Conservation (phyloP, 1,140 invertebrate species). For the Drosophila athabasca region DNA sequence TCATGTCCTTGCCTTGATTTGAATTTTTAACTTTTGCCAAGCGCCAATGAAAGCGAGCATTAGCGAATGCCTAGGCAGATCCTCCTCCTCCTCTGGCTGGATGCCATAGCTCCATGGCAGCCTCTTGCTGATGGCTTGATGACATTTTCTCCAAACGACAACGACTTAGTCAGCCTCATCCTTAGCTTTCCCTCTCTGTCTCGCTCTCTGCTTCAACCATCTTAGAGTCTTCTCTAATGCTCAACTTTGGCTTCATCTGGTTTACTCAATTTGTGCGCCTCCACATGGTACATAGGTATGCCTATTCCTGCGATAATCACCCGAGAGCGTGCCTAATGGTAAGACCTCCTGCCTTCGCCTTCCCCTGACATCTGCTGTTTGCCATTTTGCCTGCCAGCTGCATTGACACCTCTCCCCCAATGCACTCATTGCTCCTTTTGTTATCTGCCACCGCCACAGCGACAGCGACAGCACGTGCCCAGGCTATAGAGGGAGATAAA, state of each 20-base stretch:
- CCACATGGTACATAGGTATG: conserved; percentile 10
- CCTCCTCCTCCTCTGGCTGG: background rate
- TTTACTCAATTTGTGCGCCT: conserved; percentile 45
- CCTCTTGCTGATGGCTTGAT: conserved; percentile 41
- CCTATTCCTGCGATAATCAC: conserved; percentile 62
- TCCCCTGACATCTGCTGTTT: conserved; percentile 31
- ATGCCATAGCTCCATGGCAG: conserved; percentile 8
- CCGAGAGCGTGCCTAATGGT: conserved; percentile 56
- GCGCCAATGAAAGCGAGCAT: conserved; percentile 76
- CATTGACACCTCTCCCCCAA: conserved; percentile 29
- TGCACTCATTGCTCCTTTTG: conserved; percentile 12
- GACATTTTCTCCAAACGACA: conserved; percentile 51
- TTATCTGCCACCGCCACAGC: background rate
- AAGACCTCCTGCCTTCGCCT: conserved; percentile 4
- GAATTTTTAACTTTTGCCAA: conserved; percentile 74
- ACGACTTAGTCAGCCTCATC: conserved; percentile 62
- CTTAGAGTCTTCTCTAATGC: conserved; percentile 1
- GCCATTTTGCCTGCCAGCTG: conserved; percentile 31
- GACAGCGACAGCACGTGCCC: conserved; percentile 31
- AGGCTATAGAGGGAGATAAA: conserved; percentile 22
- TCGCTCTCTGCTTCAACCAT: conserved; percentile 14
- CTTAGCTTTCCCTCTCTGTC: background rate
- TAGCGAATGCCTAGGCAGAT: conserved; percentile 58
- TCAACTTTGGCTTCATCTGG: conserved; percentile 56
- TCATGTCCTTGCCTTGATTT: conserved; percentile 71